phyloP scores from a whole-genome alignment of 1,140 invertebrate genomes.

The Streblospio benedicti region DNA sequence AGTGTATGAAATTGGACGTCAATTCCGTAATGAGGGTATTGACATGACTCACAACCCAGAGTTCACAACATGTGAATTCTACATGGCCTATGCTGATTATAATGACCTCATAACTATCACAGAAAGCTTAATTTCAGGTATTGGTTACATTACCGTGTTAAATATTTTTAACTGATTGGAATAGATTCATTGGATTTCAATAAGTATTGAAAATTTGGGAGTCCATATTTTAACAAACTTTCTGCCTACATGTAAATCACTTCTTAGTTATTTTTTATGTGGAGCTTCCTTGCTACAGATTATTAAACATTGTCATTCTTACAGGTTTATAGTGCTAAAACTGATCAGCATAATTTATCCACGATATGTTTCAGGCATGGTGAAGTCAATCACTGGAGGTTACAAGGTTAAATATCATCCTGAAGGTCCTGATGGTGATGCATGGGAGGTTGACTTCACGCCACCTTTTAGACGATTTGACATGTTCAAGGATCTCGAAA shows the following conservation, averaged over 20 bases:
- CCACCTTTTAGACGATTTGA: slow-evolving; percentile 87
- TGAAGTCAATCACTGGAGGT: slow-evolving; percentile 58
- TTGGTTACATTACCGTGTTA: too few species aligned
- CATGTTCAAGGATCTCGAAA: slow-evolving; percentile 86
- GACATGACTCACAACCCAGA: slow-evolving; percentile 98
- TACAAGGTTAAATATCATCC: slow-evolving; percentile 84
- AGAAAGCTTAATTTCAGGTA: slow-evolving; percentile 81
- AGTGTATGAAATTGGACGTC: slow-evolving; percentile 95
- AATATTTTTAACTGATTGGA: too few species aligned
- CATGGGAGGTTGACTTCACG: slow-evolving; percentile 85
- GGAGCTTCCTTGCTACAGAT: too few species aligned
- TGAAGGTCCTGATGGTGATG: slow-evolving; percentile 66
- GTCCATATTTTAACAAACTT: too few species aligned
- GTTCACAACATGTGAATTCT: slow-evolving; percentile 99
- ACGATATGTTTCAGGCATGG: slow-evolving; percentile 61
- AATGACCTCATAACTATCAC: slow-evolving; percentile 89
- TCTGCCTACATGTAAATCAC: too few species aligned
- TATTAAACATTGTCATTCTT: too few species aligned
- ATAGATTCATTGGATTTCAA: too few species aligned
- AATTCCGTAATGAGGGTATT: slow-evolving; percentile 97
- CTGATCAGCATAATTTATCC: too few species aligned
- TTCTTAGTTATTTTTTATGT: too few species aligned
- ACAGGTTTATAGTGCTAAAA: too few species aligned
- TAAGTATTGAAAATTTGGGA: too few species aligned
- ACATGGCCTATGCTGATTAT: slow-evolving; percentile 99